Evolutionary conservation across 2,113 vertebrate species (phyloP).

Genomic region (Rhinopomastus cyanomelas): DNA sequence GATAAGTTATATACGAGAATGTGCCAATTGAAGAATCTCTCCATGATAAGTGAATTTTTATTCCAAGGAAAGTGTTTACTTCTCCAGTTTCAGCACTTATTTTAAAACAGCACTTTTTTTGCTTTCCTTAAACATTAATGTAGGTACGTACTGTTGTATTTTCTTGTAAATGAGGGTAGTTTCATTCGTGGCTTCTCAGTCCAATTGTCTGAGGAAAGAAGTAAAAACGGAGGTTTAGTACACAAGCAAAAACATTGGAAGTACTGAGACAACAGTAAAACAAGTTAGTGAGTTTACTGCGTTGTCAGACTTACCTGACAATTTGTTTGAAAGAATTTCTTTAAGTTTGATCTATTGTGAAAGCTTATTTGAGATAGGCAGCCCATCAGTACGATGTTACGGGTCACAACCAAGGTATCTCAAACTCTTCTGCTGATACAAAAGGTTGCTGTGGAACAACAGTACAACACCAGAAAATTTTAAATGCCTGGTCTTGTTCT

Average conservation of each 20-base stretch:
- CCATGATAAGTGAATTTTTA: background rate
- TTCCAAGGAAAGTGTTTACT: background rate
- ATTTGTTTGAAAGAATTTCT: background rate
- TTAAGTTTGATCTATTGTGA: background rate
- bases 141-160: background rate
- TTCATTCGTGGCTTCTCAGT: background rate
- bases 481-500: background rate
- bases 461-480: background rate
- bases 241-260: background rate
- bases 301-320: background rate
- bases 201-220: background rate
- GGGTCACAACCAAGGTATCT: background rate
- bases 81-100: background rate
- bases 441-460: background rate
- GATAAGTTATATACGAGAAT: background rate
- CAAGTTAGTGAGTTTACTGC: background rate
- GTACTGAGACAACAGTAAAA: background rate
- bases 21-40: background rate
- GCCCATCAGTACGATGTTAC: background rate
- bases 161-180: background rate
- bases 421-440: background rate
- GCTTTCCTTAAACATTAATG: background rate
- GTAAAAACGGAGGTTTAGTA: background rate
- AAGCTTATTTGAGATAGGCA: background rate
- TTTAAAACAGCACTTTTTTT: background rate